phyloP scores from a whole-genome alignment of 2,113 vertebrate species.

The Cochlearius cochlearius region DNA sequence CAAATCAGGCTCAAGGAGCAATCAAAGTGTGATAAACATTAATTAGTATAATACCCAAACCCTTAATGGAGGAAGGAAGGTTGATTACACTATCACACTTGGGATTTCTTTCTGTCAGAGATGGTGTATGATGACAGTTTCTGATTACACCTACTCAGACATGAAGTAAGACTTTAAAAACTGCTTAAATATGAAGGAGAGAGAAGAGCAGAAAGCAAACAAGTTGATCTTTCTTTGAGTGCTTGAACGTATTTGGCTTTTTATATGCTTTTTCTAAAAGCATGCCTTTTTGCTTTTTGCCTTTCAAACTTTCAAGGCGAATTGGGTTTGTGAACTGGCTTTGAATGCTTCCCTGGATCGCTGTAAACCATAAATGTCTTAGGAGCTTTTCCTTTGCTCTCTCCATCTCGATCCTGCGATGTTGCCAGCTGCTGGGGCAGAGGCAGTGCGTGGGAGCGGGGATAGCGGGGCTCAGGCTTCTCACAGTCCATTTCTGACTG shows the following conservation, averaged over 20 bases:
- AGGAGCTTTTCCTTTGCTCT: neutral
- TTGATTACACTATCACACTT: constrained; percentile 59
- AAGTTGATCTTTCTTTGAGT: constrained; percentile 16
- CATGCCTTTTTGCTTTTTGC: neutral
- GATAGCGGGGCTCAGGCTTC: neutral
- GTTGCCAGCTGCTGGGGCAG: neutral
- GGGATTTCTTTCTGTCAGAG: constrained; percentile 57
- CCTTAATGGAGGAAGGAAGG: constrained; percentile 57
- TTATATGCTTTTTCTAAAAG: neutral
- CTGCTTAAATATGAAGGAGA: constrained; percentile 12
- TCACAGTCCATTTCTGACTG: neutral
- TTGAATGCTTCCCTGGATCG: neutral
- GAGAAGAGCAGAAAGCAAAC: constrained; percentile 37
- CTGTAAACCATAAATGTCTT: neutral
- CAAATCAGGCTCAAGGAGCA: constrained; percentile 67
- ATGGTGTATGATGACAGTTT: constrained; percentile 9
- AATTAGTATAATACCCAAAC: constrained; percentile 65
- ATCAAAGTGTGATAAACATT: constrained; percentile 70
- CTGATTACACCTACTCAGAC: constrained; percentile 66
- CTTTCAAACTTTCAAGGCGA: constrained; percentile 1
- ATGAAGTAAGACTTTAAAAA: constrained; percentile 21
- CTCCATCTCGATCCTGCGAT: accelerated
- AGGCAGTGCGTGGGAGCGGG: neutral
- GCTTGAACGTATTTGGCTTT: neutral
- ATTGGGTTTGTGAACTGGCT: neutral